A percentile compares a stretch with the other conserved stretches of the same genome.
phyloP scores from a whole-genome alignment of 2,797 vertebrate genomes.

The Smutsia gigantea region DNA sequence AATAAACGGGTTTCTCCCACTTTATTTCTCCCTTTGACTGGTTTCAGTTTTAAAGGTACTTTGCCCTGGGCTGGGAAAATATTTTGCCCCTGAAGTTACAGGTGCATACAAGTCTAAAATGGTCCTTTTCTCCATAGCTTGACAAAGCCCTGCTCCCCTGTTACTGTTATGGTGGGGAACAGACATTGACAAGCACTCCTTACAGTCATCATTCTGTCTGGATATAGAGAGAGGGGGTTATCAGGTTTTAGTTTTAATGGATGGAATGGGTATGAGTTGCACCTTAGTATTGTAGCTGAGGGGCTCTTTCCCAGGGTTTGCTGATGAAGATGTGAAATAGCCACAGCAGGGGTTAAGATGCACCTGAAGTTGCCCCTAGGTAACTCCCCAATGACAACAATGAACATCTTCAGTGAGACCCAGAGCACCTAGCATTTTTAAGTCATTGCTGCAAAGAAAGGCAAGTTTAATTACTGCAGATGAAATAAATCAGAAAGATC shows the following conservation, averaged over 20 bases:
- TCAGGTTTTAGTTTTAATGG: background rate
- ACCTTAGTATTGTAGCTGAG: background rate
- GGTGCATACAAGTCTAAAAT: background rate
- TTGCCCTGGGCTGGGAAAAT: too few relatives aligned
- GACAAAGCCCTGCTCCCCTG: background rate
- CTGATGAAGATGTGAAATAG: background rate
- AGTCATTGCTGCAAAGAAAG: conserved; percentile 58
- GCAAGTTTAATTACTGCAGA: conserved; percentile 86
- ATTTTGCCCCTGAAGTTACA: too few relatives aligned
- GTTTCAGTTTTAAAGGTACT: too few relatives aligned
- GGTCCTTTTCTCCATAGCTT: background rate
- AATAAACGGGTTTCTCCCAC: too few relatives aligned
- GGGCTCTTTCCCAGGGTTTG: background rate
- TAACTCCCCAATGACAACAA: background rate
- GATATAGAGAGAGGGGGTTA: background rate
- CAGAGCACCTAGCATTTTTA: conserved; percentile 76
- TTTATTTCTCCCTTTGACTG: too few relatives aligned
- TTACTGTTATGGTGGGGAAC: background rate
- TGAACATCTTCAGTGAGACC: background rate
- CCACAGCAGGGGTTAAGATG: too few relatives aligned
- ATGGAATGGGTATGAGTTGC: background rate
- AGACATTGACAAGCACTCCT: background rate
- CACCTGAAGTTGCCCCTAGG: background rate
- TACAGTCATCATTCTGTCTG: background rate
- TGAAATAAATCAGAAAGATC: conserved; percentile 86